Evolutionary conservation across 2,113 vertebrate species (phyloP), one percentile per base, ranked within the genome.

Genomic region (Salvelinus fontinalis): DNA sequence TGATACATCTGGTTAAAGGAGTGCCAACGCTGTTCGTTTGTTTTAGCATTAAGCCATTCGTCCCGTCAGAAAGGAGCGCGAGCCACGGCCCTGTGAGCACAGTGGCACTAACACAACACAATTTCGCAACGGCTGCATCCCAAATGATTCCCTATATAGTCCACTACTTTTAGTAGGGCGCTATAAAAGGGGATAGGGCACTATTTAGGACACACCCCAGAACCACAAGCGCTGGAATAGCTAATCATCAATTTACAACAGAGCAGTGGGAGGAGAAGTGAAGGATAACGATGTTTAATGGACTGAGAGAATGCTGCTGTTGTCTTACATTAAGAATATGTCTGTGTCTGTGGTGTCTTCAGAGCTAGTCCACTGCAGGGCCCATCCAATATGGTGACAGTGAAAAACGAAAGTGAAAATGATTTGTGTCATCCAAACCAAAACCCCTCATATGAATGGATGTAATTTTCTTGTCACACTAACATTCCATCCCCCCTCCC

Each of bases 391-490:
- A 24, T 26, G 60, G 60, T 12, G 60, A 26, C 24, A 5, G 24
- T 11, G 16, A 44, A 44, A 44, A 44, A 44, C 9, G 9, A 9
- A 64, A 26, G 60, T 22, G 11, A 26, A 64, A 64, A 64, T 11
- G 39, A 44, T 9, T 44, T 44, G 8, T 44, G 39, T 44, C 39
- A 3, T 76, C 84, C 1, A 57, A 39, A 27, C 68, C 24, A 18
- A 79, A 65, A 71, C 70, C 75, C 73, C 2, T 71, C 79, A 76
- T 70, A 82, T 60, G 31, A 73, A 62, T 14, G 81, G 83, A 13
- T 79, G 78, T 83, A 81, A 57, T 81, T 82, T 87, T 80, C 77
- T 82, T 76, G 66, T 84, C 75, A 84, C 76, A 54, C 75, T 64
- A 44, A 44, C 39, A 44, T 11, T 44, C 39, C 8, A 2, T 44